Conservation (phyloP, 2,113 vertebrate genomes). For the Hydrolagus affinis region DNA sequence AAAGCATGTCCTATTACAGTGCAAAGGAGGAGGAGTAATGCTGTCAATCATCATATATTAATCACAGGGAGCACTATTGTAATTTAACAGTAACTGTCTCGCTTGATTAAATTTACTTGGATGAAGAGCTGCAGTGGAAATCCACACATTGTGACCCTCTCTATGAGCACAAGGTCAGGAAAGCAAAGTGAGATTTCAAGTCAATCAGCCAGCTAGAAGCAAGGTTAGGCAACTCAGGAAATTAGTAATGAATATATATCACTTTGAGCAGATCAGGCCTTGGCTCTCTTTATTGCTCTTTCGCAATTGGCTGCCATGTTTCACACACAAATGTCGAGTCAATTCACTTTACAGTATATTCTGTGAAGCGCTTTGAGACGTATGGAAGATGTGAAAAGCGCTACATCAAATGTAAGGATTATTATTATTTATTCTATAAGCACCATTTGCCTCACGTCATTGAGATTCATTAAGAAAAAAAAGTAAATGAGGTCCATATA, state of each 20-base stretch:
- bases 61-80: not conserved
- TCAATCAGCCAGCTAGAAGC: slow-evolving; percentile 12
- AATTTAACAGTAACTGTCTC: not conserved
- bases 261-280: not conserved
- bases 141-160: not conserved
- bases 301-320: too few relatives aligned
- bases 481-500: too few relatives aligned
- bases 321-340: too few relatives aligned
- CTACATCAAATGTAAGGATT: too few relatives aligned
- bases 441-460: too few relatives aligned
- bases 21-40: not conserved
- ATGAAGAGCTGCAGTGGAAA: not conserved
- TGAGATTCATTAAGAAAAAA: too few relatives aligned
- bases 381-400: too few relatives aligned
- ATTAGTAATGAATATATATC: not conserved
- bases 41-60: slow-evolving; percentile 6
- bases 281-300: not conserved
- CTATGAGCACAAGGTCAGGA: too few relatives aligned
- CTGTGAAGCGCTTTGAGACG: too few relatives aligned
- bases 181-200: not conserved
- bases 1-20: too few relatives aligned
- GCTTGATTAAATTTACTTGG: not conserved
- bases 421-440: too few relatives aligned
- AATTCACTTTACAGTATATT: too few relatives aligned
- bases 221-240: not conserved